Conservation (phyloP, 2,888 invertebrate genomes). For the Ophioninae sp. region DNA sequence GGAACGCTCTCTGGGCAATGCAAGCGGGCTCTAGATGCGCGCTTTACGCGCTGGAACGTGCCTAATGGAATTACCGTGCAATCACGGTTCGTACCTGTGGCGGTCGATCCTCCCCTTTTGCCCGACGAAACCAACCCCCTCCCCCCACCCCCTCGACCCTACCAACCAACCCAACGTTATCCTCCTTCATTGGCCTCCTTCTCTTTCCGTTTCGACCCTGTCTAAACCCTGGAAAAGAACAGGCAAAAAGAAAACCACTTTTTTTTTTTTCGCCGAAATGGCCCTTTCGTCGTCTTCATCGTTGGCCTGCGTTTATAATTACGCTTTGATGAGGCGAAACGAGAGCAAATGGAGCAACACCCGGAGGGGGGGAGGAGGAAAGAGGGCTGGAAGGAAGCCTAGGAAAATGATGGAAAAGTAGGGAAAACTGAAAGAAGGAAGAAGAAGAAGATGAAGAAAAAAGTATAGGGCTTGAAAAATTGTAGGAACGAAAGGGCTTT, state of each 20-base stretch:
- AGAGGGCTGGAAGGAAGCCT: neutral
- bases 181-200: constrained; percentile 30
- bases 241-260: constrained; percentile 48
- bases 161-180: neutral
- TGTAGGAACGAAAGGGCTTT: constrained; percentile 52
- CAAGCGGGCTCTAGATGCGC: constrained; percentile 52
- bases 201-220: constrained; percentile 23
- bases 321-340: constrained; percentile 63
- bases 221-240: constrained; percentile 53
- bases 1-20: constrained; percentile 21
- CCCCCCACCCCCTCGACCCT: neutral
- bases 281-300: constrained; percentile 50
- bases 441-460: constrained; percentile 23
- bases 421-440: constrained; percentile 32
- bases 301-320: constrained; percentile 56
- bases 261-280: constrained; percentile 58
- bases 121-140: neutral
- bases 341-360: constrained; percentile 41
- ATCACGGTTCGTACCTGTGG: constrained; percentile 69
- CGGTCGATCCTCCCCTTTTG: constrained; percentile 23
- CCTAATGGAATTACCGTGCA: constrained; percentile 77
- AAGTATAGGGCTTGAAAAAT: constrained; percentile 40
- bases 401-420: constrained; percentile 31
- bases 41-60: constrained; percentile 65
- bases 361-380: constrained; percentile 5